Percentiles rank a stretch among this genome's conserved stretches.
Evolutionary conservation across 2,888 invertebrate species (phyloP).

Genomic region (Tineola bisselliella): DNA sequence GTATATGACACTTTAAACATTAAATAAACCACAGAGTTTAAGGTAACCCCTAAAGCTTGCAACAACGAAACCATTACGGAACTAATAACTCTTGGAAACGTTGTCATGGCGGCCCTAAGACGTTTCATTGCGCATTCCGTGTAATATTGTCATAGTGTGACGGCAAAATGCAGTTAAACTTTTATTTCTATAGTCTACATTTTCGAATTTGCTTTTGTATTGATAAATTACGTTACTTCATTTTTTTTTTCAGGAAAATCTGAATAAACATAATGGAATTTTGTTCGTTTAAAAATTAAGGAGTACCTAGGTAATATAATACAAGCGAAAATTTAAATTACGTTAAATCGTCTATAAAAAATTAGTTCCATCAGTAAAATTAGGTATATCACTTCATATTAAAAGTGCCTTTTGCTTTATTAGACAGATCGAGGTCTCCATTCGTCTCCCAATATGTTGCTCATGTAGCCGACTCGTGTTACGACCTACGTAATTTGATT

Average conservation of each 20-base stretch:
- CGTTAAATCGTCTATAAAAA: too few species aligned
- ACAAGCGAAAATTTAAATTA: too few species aligned
- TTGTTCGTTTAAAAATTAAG: too few species aligned
- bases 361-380: too few species aligned
- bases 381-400: neutral
- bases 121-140: constrained; percentile 13
- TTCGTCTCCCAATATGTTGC: constrained; percentile 14
- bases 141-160: neutral
- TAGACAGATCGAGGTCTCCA: constrained; percentile 8
- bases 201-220: too few species aligned
- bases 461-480: constrained; percentile 13
- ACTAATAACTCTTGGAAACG: constrained; percentile 10
- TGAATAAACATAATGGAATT: too few species aligned
- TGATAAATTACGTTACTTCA: too few species aligned
- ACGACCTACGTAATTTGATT: constrained; percentile 15
- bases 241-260: too few species aligned
- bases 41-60: constrained; percentile 1
- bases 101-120: constrained; percentile 11
- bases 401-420: neutral
- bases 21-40: constrained; percentile 1
- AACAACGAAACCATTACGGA: constrained; percentile 1
- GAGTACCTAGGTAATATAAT: too few species aligned
- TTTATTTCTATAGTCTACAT: neutral
- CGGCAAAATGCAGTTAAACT: neutral
- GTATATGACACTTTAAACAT: neutral